Percentiles rank a stretch among this genome's conserved stretches.
These are phyloP conservation scores for Lophotriccus pileatus DNA, from an alignment of 2,797 vertebrate genomes.

Conservation along the genomic window DNA sequence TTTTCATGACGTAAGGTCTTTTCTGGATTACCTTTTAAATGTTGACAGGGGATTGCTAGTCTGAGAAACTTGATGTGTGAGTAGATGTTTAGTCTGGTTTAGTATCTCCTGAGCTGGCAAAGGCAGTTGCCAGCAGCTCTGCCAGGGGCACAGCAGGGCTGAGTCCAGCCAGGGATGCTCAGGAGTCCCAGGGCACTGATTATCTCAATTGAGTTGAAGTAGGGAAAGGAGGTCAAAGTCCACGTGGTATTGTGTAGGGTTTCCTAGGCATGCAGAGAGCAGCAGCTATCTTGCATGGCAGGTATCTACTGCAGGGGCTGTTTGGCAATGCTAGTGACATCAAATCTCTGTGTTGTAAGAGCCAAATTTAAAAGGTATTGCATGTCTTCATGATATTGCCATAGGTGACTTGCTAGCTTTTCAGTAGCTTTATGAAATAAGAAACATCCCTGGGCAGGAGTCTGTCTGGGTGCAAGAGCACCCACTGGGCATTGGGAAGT, in stretches of 20 bases:
- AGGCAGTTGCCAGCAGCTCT: neutral
- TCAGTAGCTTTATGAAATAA: neutral
- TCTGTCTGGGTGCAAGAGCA: neutral
- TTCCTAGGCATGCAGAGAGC: neutral
- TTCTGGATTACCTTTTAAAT: neutral
- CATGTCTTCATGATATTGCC: neutral
- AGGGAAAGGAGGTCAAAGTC: neutral
- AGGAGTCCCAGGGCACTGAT: neutral
- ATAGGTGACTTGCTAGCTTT: neutral
- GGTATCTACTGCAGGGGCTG: neutral
- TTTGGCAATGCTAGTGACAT: neutral
- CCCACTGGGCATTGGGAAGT: neutral
- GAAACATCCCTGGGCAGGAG: neutral
- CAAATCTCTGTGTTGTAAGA: neutral
- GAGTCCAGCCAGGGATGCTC: neutral
- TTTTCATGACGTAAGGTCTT: neutral
- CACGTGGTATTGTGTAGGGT: neutral
- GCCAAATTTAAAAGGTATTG: neutral
- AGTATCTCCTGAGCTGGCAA: neutral
- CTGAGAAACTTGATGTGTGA: neutral
- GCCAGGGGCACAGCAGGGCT: neutral
- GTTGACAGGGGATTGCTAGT: neutral
- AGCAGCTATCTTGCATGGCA: fast-evolving
- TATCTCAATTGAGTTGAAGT: neutral
- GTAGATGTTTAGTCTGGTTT: neutral